Evolutionary conservation across 30 jellyfish, hydroid and myxozoan genomes (phyloP).

Genomic region (Cassiopea xamachana): DNA sequence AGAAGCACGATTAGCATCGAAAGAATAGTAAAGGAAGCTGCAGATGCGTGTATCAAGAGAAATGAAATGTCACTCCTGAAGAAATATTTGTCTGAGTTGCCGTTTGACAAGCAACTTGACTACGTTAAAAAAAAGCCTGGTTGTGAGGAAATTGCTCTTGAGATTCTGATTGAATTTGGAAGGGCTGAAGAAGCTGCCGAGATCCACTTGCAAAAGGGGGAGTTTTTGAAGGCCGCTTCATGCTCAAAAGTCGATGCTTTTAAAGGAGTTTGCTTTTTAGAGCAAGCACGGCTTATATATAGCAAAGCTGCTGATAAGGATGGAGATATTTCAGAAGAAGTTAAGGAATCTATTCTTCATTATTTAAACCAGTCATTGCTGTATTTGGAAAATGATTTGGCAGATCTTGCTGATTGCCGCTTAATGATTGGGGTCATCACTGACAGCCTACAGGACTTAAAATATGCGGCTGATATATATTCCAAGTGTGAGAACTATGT

Average conservation of each 20-base stretch:
- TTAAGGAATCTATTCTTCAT: neutral
- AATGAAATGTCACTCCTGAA: constrained; percentile 17
- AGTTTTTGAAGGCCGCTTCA: constrained; percentile 44
- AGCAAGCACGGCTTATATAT: constrained; percentile 33
- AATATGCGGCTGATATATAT: constrained; percentile 15
- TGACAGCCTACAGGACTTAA: neutral
- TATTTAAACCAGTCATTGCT: neutral
- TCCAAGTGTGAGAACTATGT: constrained; percentile 1
- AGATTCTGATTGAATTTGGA: constrained; percentile 36
- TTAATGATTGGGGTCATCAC: constrained; percentile 16
- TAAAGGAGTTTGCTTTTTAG: constrained; percentile 52
- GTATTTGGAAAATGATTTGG: neutral
- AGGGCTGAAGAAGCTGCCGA: constrained; percentile 67
- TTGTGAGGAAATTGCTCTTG: constrained; percentile 40
- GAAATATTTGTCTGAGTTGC: constrained; percentile 21
- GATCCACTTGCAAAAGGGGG: constrained; percentile 33
- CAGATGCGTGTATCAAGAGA: constrained; percentile 38
- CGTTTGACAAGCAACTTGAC: constrained; percentile 50
- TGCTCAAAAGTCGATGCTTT: constrained; percentile 10
- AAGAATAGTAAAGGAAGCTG: constrained; percentile 55
- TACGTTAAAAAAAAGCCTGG: constrained; percentile 60
- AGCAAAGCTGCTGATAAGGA: neutral
- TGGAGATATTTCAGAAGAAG: neutral
- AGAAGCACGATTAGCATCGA: constrained; percentile 60
- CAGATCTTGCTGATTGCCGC: constrained; percentile 37